Evolutionary conservation across 1,140 invertebrate species (phyloP).

Genomic region (Drosophila melanogaster): DNA sequence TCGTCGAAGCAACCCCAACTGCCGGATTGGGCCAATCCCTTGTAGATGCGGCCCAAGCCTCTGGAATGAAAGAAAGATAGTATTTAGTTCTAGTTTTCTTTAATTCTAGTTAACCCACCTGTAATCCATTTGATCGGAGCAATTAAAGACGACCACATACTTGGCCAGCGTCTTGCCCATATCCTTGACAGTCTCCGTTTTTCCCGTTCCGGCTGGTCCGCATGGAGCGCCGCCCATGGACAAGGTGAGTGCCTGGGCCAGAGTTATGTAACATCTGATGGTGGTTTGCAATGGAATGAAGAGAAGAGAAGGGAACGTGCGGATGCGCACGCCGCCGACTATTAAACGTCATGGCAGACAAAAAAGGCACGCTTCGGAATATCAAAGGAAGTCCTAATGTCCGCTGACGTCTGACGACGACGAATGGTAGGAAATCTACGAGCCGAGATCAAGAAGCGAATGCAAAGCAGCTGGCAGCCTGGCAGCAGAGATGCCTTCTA

Average conservation of each 20-base stretch:
- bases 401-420: conserved; percentile 33
- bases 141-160: conserved; percentile 99
- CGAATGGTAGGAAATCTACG: conserved; percentile 14
- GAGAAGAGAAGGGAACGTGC: conserved; percentile 23
- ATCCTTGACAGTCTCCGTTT: conserved; percentile 98
- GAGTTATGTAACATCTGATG: conserved; percentile 96
- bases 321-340: conserved; percentile 22
- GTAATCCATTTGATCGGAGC: conserved; percentile 99
- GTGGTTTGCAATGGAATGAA: neutral
- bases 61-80: conserved; percentile 76
- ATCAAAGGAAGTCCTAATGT: conserved; percentile 57
- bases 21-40: conserved; percentile 96
- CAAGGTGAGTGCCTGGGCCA: conserved; percentile 97
- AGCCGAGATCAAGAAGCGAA: conserved; percentile 29
- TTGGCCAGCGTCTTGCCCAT: conserved; percentile 99
- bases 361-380: conserved; percentile 24
- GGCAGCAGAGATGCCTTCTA: conserved; percentile 46
- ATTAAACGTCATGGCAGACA: conserved; percentile 34
- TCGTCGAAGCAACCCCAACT: conserved; percentile 94
- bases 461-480: conserved; percentile 25
- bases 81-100: too few species aligned
- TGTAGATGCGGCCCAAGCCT: conserved; percentile 95
- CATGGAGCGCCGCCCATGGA: conserved; percentile 98
- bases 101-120: conserved; percentile 86
- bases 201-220: conserved; percentile 97